phyloP scores from a whole-genome alignment of 2,888 invertebrate species.

The Choristoneura rosaceana region DNA sequence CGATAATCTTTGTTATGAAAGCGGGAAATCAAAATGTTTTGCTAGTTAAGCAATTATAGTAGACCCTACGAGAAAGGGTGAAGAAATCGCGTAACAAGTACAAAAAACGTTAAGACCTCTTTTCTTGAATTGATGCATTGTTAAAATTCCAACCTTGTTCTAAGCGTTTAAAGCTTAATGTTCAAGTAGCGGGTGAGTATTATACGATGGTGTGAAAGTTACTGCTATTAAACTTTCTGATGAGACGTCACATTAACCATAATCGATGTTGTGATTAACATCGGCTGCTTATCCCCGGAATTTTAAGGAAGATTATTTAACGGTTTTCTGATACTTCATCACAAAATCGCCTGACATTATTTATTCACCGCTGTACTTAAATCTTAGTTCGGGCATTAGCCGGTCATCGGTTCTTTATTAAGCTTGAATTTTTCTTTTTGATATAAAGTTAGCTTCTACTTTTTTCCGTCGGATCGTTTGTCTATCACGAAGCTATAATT shows the following conservation, averaged over 20 bases:
- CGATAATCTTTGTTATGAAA: slow-evolving; percentile 42
- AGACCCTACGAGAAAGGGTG: background rate
- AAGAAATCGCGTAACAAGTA: background rate
- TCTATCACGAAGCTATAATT: too few relatives aligned
- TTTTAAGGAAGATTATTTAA: slow-evolving; percentile 5
- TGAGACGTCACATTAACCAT: background rate
- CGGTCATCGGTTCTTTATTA: background rate
- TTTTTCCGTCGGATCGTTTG: too few relatives aligned
- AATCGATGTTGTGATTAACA: slow-evolving; percentile 13
- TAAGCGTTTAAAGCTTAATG: background rate
- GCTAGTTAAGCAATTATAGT: slow-evolving; percentile 32
- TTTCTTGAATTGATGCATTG: background rate
- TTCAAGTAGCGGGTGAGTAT: background rate
- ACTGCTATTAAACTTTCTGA: background rate
- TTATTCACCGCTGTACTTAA: background rate
- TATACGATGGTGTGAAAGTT: background rate
- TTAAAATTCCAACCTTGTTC: background rate
- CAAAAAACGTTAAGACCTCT: background rate
- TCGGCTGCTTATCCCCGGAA: background rate
- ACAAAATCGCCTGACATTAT: background rate
- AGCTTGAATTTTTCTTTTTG: background rate
- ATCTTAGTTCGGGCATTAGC: background rate
- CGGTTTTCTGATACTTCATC: background rate
- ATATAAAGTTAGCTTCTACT: background rate
- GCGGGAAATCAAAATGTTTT: slow-evolving; percentile 33